Evolutionary conservation across 2,797 vertebrate genomes (phyloP), one percentile per base, ranked within the genome.

Genomic region (Lophura swinhoii): DNA sequence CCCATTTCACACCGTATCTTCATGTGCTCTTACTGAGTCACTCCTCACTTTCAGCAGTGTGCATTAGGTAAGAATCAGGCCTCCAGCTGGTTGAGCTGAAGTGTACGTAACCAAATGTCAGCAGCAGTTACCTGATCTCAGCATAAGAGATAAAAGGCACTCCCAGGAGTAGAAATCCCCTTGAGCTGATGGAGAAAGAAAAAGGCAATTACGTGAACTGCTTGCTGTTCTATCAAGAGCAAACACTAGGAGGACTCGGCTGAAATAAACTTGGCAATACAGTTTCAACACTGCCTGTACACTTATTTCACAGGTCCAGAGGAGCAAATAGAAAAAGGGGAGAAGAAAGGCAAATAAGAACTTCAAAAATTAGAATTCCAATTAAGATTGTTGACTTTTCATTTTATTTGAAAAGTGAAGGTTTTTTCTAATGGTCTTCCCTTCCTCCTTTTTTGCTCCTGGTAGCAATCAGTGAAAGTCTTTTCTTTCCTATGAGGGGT

Each of bases 331-430:
- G 83, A 48, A 41, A 53, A 43, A 66, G 56, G 18, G 21, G 64
- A 49, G 59, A 26, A 83, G 10, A 41, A 60, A 51, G 69, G 89
- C 23, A 94, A 79, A 79, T 13, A 15, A 51, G 28, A 21, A 33
- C 71, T 35, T 88, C 21, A 76, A 48, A 64, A 90, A 84, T 59
- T 58, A 74, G 60, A 62, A 58, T 59, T 90, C 80, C 11, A 9
- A 49, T 81, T 63, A 82, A 83, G 91, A 74, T 26, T 74, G 86
- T 73, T 9, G 39, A 80, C 91, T 93, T 84, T 91, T 80, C 29
- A 76, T 89, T 94, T 94, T 87, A 69, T 29, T 72, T 51, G 71
- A 72, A 72, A 71, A 92, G 77, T 84, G 3, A 33, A 5, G 31
- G 31, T 28, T 78, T 83, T 80, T 68, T 53, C 20, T 3, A 29